These are phyloP conservation scores for Ceratosolen fusciceps DNA, from an alignment of 1,140 invertebrate species.

Conservation along the genomic window DNA sequence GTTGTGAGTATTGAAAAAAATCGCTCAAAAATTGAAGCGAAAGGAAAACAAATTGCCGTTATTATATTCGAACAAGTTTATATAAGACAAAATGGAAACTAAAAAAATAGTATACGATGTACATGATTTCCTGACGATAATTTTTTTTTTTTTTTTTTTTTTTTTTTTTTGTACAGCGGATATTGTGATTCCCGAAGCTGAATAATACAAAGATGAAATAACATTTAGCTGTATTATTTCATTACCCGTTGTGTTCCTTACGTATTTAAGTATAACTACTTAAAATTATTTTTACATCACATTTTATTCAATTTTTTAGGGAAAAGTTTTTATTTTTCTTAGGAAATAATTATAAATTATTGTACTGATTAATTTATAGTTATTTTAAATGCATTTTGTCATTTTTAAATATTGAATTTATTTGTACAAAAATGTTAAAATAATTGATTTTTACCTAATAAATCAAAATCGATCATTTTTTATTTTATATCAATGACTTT, in stretches of 20 bases:
- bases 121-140: slow-evolving; percentile 61
- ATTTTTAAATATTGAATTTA: no score
- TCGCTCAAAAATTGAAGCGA: slow-evolving; percentile 44
- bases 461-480: no score
- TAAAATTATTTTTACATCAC: no score
- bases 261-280: not conserved
- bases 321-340: no score
- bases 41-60: slow-evolving; percentile 28
- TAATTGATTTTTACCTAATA: no score
- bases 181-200: slow-evolving; percentile 61
- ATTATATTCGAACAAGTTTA: slow-evolving; percentile 39
- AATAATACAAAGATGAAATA: slow-evolving; percentile 48
- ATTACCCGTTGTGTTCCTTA: slow-evolving; percentile 18
- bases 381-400: no score
- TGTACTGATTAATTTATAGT: no score
- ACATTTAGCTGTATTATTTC: slow-evolving; percentile 12
- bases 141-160: slow-evolving; percentile 64
- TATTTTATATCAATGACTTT: no score
- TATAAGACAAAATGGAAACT: slow-evolving; percentile 49
- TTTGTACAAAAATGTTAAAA: no score
- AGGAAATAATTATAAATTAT: no score
- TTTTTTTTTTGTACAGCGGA: slow-evolving; percentile 67
- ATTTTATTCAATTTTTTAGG: no score
- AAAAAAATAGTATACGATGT: slow-evolving; percentile 54
- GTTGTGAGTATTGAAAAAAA: slow-evolving; percentile 51